A percentile compares a stretch with the other conserved stretches of the same genome.
phyloP scores from a whole-genome alignment of 1,140 invertebrate genomes.

The Heliconius melpomene region DNA sequence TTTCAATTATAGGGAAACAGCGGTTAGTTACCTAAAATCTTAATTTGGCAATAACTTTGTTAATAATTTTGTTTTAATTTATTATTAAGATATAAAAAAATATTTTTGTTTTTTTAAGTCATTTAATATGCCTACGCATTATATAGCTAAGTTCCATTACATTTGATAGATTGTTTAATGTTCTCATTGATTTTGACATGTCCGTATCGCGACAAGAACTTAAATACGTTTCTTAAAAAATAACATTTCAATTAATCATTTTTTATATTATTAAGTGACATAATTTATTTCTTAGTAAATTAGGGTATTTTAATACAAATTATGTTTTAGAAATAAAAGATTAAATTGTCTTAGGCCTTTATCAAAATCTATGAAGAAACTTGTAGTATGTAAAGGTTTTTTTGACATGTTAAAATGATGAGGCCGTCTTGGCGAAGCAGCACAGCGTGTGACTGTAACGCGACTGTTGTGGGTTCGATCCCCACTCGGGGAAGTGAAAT shows the following conservation, averaged over 20 bases:
- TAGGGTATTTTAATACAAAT: neutral
- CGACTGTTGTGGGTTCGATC: too few species aligned
- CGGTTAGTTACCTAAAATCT: too few species aligned
- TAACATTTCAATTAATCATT: neutral
- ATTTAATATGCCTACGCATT: neutral
- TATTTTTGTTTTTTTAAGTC: neutral
- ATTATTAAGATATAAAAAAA: neutral
- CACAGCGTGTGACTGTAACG: too few species aligned
- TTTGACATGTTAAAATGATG: too few species aligned
- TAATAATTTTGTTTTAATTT: neutral
- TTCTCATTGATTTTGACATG: neutral
- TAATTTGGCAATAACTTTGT: neutral
- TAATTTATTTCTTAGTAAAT: neutral
- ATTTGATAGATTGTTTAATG: slow-evolving; percentile 1
- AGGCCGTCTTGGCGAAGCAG: too few species aligned
- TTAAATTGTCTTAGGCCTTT: neutral
- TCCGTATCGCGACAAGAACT: neutral
- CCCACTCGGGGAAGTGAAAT: too few species aligned
- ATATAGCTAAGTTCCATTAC: neutral
- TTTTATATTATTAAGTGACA: neutral
- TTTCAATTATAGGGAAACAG: too few species aligned
- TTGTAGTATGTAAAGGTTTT: too few species aligned
- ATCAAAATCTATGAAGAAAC: too few species aligned
- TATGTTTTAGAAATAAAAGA: neutral
- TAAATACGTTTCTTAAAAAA: neutral